These are phyloP conservation scores for Galleria mellonella DNA, from an alignment of 1,140 invertebrate genomes.

Conservation along the genomic window DNA sequence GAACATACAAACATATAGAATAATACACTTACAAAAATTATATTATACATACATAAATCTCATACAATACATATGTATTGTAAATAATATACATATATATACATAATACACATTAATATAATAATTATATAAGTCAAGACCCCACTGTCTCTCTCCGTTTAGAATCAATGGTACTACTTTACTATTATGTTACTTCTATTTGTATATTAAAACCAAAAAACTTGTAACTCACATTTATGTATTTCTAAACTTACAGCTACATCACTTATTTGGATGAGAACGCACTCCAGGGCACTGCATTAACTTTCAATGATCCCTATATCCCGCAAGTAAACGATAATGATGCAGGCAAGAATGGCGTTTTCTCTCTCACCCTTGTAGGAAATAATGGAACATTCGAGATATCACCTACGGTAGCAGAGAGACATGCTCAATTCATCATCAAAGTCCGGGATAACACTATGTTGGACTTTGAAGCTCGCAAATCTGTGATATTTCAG, in stretches of 20 bases:
- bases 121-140: no score
- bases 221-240: no score
- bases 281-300: constrained; percentile 83
- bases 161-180: no score
- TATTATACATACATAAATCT: no score
- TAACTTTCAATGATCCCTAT: constrained; percentile 82
- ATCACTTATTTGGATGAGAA: constrained; percentile 87
- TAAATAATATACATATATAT: no score
- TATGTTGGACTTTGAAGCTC: constrained; percentile 88
- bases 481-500: constrained; percentile 82
- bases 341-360: constrained; percentile 87
- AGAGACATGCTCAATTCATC: constrained; percentile 85
- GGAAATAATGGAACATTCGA: constrained; percentile 92
- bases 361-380: constrained; percentile 85
- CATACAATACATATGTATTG: no score
- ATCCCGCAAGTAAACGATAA: constrained; percentile 83
- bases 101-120: no score
- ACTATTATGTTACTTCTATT: no score
- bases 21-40: no score
- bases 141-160: no score
- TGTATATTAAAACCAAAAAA: no score
- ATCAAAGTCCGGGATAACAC: constrained; percentile 88
- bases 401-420: constrained; percentile 90
- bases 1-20: no score
- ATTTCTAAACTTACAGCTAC: constrained; percentile 74